Percentiles rank a stretch among this genome's conserved stretches.
phyloP scores from a whole-genome alignment of 2,797 vertebrate genomes.

The Sebastes vulpes region DNA sequence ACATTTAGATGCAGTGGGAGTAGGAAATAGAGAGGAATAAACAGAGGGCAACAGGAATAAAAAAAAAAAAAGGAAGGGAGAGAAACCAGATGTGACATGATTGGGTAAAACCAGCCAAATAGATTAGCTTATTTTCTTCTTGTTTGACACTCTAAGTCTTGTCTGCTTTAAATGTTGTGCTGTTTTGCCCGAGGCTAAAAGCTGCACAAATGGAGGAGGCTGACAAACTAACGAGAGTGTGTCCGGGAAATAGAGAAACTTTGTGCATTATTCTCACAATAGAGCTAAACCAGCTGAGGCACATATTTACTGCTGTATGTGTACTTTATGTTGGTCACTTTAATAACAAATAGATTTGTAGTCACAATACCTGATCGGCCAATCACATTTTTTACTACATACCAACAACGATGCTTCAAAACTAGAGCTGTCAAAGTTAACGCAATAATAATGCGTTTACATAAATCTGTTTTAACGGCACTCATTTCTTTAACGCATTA shows the following conservation, averaged over 20 bases:
- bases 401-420: neutral
- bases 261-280: constrained; percentile 16
- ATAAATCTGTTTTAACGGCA: no score
- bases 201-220: constrained; percentile 21
- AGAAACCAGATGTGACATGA: constrained; percentile 32
- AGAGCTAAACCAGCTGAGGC: constrained; percentile 10
- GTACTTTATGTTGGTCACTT: constrained; percentile 5
- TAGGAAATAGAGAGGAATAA: neutral
- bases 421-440: no score
- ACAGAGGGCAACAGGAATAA: constrained; percentile 15
- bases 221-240: constrained; percentile 44
- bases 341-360: neutral
- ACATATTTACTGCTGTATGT: neutral
- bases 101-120: constrained; percentile 23
- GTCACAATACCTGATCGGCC: neutral
- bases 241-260: constrained; percentile 35
- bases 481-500: no score
- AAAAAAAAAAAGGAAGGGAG: neutral
- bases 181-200: constrained; percentile 52
- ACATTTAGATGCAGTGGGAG: constrained; percentile 4
- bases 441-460: no score
- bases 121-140: constrained; percentile 52
- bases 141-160: constrained; percentile 49
- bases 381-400: neutral
- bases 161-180: constrained; percentile 57